Percentiles rank a stretch among this genome's conserved stretches.
phyloP scores from a whole-genome alignment of 2,888 invertebrate genomes.

The Eupithecia tripunctaria region DNA sequence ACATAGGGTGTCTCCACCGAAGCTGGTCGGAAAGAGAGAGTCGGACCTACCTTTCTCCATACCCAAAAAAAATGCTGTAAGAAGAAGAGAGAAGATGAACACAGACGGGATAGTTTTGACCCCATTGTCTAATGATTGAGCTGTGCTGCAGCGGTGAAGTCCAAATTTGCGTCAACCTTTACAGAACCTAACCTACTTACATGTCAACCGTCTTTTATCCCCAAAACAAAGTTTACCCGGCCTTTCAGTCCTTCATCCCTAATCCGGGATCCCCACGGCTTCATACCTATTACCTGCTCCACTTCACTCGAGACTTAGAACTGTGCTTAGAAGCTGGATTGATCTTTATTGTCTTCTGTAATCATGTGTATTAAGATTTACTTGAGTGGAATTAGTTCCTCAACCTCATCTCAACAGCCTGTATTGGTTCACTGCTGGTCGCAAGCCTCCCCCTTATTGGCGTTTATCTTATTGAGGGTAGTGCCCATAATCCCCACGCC shows the following conservation, averaged over 20 bases:
- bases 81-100: too few relatives aligned
- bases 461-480: too few relatives aligned
- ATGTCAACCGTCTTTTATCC: slow-evolving; percentile 11
- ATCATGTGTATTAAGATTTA: slow-evolving; percentile 16
- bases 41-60: too few relatives aligned
- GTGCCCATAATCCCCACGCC: too few relatives aligned
- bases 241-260: slow-evolving; percentile 17
- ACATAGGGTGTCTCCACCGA: too few relatives aligned
- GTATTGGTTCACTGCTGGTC: too few relatives aligned
- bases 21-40: too few relatives aligned
- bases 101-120: too few relatives aligned
- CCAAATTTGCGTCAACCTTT: background rate
- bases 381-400: background rate
- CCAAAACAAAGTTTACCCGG: slow-evolving; percentile 9
- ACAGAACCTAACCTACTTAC: background rate
- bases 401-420: too few relatives aligned
- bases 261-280: slow-evolving; percentile 40
- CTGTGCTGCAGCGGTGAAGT: background rate
- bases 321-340: slow-evolving; percentile 27
- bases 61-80: too few relatives aligned
- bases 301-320: slow-evolving; percentile 46
- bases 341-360: slow-evolving; percentile 29
- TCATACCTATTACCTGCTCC: slow-evolving; percentile 56
- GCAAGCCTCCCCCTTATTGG: too few relatives aligned
- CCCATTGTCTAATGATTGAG: too few relatives aligned